Conservation (phyloP, 2,113 vertebrate genomes). For the Zonotrichia leucophrys region DNA sequence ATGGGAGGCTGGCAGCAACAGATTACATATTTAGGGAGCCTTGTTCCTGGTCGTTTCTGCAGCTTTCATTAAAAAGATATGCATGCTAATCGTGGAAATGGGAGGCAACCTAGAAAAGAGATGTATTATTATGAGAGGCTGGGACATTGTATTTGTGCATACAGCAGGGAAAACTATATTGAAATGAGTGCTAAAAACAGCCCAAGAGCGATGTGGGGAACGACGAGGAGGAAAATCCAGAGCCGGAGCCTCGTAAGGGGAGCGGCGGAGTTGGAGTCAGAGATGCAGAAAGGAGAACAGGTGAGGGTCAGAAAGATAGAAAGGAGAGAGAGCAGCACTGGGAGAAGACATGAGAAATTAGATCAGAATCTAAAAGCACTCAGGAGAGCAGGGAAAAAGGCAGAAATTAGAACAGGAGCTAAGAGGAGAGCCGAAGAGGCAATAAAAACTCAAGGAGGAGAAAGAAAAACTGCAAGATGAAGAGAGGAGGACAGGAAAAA, state of each 20-base stretch:
- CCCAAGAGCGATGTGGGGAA: background rate
- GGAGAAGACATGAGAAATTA: constrained; percentile 82
- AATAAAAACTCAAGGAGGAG: constrained; percentile 72
- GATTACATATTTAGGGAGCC: constrained; percentile 19
- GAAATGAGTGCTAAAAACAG: constrained; percentile 21
- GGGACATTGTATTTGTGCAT: constrained; percentile 18
- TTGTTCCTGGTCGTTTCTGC: background rate
- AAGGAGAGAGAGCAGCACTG: constrained; percentile 74
- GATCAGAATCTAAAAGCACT: constrained; percentile 77
- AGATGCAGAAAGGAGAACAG: constrained; percentile 60
- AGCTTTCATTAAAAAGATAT: constrained; percentile 53
- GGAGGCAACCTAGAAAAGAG: constrained; percentile 56
- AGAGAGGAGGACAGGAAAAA: constrained; percentile 29
- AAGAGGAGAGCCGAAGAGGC: constrained; percentile 73
- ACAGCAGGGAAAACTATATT: constrained; percentile 45
- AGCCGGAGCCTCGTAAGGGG: constrained; percentile 3
- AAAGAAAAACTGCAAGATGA: constrained; percentile 64
- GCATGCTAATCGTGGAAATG: constrained; percentile 12
- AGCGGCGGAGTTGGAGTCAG: constrained; percentile 42
- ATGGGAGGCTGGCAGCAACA: constrained; percentile 27
- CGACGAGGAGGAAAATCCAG: background rate
- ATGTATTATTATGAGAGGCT: constrained; percentile 47
- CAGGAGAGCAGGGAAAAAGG: constrained; percentile 76
- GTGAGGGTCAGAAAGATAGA: constrained; percentile 75
- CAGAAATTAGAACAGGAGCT: constrained; percentile 82